Base-by-base conservation (phyloP, 1,140 invertebrate genomes). In the Pseudomyrmex gracilis region DNA sequence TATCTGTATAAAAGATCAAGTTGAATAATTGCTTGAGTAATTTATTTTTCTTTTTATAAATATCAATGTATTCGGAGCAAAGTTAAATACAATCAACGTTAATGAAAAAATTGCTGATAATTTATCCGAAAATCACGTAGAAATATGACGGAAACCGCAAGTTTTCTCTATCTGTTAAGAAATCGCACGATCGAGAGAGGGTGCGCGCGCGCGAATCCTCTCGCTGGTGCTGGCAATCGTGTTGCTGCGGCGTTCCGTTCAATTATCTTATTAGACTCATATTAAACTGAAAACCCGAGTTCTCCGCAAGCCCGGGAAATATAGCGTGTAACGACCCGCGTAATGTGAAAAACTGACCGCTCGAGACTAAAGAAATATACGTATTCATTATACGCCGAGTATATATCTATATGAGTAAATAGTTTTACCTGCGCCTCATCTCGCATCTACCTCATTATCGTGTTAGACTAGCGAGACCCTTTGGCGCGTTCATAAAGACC, bases 191-290 rank as follows among this genome's bases (percentile, higher is more conserved):
- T n/a, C n/a, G 34, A 34, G 34, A 34, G 20, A 70, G 45, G 61
- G 22, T 53, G 47, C 58, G 24, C 57, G 20, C 1, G 53, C 57
- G 20, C 1, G 53, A 13, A 57, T 80, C 20, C 15, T 66, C 24
- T 77, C 12, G 74, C 49, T 45, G n/a, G n/a, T n/a, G 51, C 51
- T 78, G 17, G 43, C 47, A 43, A 12, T 45, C 24, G 22, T 43
- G 24, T 70, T 58, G 13, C 20, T 2, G 12, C 34, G 8, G 51
- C 43, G 43, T 70, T 43, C 47, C 47, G 74, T 70, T 22, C 76
- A 80, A 80, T 80, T 80, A 80, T 17, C 43, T 71, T 60, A 80
- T 80, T 80, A 67, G 34, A 34, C 34, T 47, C 47, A 66, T 20
- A 53, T 66, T 77, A 34, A 34, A 70, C 20, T 70, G 43, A 43